phyloP scores from a whole-genome alignment of 2,888 invertebrate genomes.

The Stenoptilia bipunctidactyla region DNA sequence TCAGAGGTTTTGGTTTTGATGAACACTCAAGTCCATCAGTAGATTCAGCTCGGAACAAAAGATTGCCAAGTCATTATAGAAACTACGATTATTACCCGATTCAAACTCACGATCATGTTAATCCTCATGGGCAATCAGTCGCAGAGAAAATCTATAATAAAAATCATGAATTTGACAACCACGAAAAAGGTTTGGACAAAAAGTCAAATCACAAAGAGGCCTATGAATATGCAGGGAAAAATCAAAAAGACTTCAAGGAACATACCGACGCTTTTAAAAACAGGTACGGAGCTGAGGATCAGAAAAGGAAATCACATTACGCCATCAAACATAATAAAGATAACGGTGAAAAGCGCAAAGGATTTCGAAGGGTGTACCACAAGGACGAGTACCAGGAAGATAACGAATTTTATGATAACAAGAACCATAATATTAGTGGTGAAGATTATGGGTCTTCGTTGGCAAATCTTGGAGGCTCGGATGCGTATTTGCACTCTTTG shows the following conservation, averaged over 20 bases:
- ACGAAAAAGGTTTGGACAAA: slow-evolving; percentile 22
- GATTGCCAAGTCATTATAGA: background rate
- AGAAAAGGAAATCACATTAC: slow-evolving; percentile 31
- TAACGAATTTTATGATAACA: slow-evolving; percentile 51
- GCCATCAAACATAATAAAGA: slow-evolving; percentile 30
- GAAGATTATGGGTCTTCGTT: slow-evolving; percentile 33
- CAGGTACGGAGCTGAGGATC: slow-evolving; percentile 40
- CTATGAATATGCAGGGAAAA: slow-evolving; percentile 23
- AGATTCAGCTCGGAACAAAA: slow-evolving; percentile 6
- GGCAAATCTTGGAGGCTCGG: slow-evolving; percentile 31
- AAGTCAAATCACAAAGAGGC: slow-evolving; percentile 22
- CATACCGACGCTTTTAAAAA: slow-evolving; percentile 43
- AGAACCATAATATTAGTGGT: slow-evolving; percentile 28
- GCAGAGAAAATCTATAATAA: slow-evolving; percentile 22
- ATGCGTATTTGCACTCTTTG: slow-evolving; percentile 31
- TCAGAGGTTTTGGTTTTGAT: slow-evolving; percentile 39
- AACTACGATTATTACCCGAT: background rate
- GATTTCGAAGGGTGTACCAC: slow-evolving; percentile 48
- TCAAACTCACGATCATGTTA: background rate
- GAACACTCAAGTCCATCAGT: slow-evolving; percentile 29
- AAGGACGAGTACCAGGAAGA: slow-evolving; percentile 57
- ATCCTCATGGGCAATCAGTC: slow-evolving; percentile 4
- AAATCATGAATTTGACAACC: slow-evolving; percentile 24
- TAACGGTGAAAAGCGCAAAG: slow-evolving; percentile 45
- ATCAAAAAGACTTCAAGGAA: slow-evolving; percentile 35